phyloP scores from a whole-genome alignment of 92 coral and sea anemone genomes.

The Desmophyllum pertusum region DNA sequence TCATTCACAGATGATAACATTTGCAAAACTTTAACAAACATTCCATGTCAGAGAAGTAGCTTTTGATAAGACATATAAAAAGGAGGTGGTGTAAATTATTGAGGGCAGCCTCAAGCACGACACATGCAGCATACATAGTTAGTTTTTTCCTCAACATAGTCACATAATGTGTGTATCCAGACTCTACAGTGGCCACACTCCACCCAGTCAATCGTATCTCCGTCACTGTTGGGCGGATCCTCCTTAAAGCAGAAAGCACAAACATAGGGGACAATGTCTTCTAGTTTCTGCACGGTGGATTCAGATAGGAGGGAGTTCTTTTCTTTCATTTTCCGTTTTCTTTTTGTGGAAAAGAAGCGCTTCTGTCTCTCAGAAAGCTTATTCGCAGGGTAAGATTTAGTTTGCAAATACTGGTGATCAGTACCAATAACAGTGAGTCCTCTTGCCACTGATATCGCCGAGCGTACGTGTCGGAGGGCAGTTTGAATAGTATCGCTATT shows the following conservation, averaged over 20 bases:
- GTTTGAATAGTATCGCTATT: slow-evolving; percentile 20
- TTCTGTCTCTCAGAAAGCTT: slow-evolving; percentile 34
- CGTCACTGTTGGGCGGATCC: slow-evolving; percentile 10
- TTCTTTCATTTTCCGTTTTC: slow-evolving; percentile 13
- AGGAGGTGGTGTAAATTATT: too few relatives aligned
- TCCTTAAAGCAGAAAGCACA: slow-evolving; percentile 35
- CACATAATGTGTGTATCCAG: slow-evolving; percentile 28
- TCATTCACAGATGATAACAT: too few relatives aligned
- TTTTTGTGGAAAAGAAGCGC: slow-evolving; percentile 36
- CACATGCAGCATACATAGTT: slow-evolving; percentile 42
- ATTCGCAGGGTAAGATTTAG: slow-evolving; percentile 21
- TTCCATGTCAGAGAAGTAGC: too few relatives aligned
- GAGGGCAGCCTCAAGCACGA: not conserved
- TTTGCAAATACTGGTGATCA: slow-evolving; percentile 39
- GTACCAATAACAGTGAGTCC: slow-evolving; percentile 30
- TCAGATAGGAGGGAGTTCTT: not conserved
- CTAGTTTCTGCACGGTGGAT: not conserved
- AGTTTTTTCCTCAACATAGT: slow-evolving; percentile 24
- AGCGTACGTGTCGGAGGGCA: not conserved
- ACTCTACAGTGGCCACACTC: slow-evolving; percentile 30
- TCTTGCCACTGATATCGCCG: slow-evolving; percentile 17
- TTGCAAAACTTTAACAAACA: too few relatives aligned
- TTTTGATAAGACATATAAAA: too few relatives aligned
- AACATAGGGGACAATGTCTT: not conserved
- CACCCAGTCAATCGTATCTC: slow-evolving; percentile 11